Base-by-base conservation (phyloP, 2,113 vertebrate genomes). In the Spheniscus mendiculus region DNA sequence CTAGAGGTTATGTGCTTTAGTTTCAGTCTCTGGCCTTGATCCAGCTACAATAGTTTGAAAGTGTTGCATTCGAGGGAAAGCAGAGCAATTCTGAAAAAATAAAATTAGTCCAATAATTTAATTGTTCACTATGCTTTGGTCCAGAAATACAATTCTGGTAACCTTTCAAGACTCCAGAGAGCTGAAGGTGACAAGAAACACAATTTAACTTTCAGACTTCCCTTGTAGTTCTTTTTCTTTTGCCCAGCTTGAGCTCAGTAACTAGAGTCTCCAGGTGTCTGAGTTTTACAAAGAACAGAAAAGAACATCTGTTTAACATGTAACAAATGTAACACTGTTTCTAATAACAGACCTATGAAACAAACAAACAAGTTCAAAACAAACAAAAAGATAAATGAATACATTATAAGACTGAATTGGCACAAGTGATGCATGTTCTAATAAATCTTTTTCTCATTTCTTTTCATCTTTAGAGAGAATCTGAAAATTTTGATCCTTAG, bases 361-460 rank as follows among this genome's bases (percentile, higher is more conserved):
- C 20, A 73, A 83, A 16, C 8, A 61, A 66, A 26, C 13, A 74
- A 66, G 12, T 79, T 83, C n/a, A 69, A 76, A 92, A 70, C 9
- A 78, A 83, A 14, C 10, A 70, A 50, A 88, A 89, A 59, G 11
- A 74, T 47, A 89, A 52, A 44, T 15, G 0, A 53, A 70, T 74
- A 12, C 1, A 27, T 81, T 67, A 15, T 58, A 73, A 42, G 29
- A 89, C 7, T 80, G 21, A 76, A 55, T 20, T 70, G 42, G 25
- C 0, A 0, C 12, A 78, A 87, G 29, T 8, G 20, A 72, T 50
- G 2, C 6, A 10, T 42, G 12, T 77, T 61, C 9, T 69, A 73
- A 76, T 81, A 69, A 81, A 73, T n/a, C 8, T 63, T 90, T 72
- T 89, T 36, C 59, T 81, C 29, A 20, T 50, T 73, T 83, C 44